Percentiles rank a stretch among this genome's conserved stretches.
phyloP scores from a whole-genome alignment of 2,888 invertebrate species.

The Diarsia dahlii region DNA sequence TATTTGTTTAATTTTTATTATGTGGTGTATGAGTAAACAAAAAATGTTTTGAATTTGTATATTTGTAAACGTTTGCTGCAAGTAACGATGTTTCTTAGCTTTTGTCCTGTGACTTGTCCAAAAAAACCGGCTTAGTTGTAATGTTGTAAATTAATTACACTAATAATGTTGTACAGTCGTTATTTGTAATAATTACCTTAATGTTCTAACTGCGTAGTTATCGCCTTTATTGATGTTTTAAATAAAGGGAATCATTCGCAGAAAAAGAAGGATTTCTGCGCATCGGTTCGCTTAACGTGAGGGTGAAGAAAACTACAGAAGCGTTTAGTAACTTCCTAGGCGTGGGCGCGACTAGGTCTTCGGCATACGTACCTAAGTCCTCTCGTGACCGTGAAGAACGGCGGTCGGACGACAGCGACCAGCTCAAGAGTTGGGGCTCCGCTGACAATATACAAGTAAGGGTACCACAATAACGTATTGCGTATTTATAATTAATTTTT shows the following conservation, averaged over 20 bases:
- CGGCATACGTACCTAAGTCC: conserved; percentile 86
- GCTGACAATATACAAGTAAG: conserved; percentile 95
- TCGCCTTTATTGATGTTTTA: conserved; percentile 11
- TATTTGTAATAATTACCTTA: not conserved
- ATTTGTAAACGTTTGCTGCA: not conserved
- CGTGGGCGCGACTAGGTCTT: conserved; percentile 92
- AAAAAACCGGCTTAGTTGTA: not conserved
- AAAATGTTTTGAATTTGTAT: not conserved
- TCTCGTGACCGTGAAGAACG: conserved; percentile 81
- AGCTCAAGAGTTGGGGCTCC: conserved; percentile 97
- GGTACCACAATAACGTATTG: not conserved
- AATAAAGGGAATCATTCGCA: conserved; percentile 78
- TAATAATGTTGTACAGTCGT: conserved; percentile 4
- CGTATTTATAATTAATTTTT: not conserved
- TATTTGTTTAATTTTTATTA: not conserved
- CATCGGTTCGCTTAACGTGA: conserved; percentile 97
- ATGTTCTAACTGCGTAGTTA: not conserved
- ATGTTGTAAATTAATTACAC: not conserved
- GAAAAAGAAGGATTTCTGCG: conserved; percentile 98
- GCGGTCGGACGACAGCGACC: conserved; percentile 89
- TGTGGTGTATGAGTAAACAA: not conserved
- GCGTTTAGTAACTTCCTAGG: conserved; percentile 97
- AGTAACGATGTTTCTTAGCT: not conserved
- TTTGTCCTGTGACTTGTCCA: conserved; percentile 7
- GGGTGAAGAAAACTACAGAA: conserved; percentile 97